phyloP scores from a whole-genome alignment of 2,797 vertebrate species.

The Pseudochromis fuscus region DNA sequence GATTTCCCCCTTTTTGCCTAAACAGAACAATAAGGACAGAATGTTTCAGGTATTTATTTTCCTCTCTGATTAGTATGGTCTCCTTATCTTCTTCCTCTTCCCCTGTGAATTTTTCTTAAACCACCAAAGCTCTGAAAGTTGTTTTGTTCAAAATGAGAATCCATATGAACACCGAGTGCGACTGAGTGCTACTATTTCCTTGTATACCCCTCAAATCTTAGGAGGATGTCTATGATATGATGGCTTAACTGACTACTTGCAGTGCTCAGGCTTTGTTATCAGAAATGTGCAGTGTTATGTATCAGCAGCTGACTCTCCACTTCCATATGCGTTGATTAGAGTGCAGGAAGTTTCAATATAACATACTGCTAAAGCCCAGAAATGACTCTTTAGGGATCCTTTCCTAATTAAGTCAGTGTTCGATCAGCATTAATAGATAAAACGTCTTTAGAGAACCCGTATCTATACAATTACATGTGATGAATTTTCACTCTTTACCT shows the following conservation, averaged over 20 bases:
- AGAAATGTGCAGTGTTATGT: constrained; percentile 41
- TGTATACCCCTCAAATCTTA: constrained; percentile 19
- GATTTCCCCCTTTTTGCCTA: constrained; percentile 66
- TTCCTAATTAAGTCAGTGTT: constrained; percentile 58
- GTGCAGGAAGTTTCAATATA: constrained; percentile 35
- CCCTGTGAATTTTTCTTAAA: constrained; percentile 17
- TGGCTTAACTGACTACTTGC: constrained; percentile 50
- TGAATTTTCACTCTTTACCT: constrained; percentile 19
- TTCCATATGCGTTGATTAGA: constrained; percentile 53
- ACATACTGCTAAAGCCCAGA: constrained; percentile 41
- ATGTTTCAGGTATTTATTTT: constrained; percentile 91
- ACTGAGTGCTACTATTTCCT: background rate
- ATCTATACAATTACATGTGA: constrained; percentile 36
- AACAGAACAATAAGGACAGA: constrained; percentile 91
- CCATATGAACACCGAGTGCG: constrained; percentile 16
- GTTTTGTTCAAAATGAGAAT: constrained; percentile 31
- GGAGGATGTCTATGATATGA: constrained; percentile 44
- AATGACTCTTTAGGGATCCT: constrained; percentile 47
- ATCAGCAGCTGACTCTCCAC: constrained; percentile 44
- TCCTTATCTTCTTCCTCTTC: background rate
- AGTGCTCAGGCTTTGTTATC: constrained; percentile 55
- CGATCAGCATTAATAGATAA: constrained; percentile 49
- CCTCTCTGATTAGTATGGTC: constrained; percentile 32
- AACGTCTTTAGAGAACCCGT: constrained; percentile 26
- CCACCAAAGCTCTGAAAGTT: constrained; percentile 1